phyloP scores from a whole-genome alignment of 1,140 invertebrate genomes.

The Coelopa frigida region DNA sequence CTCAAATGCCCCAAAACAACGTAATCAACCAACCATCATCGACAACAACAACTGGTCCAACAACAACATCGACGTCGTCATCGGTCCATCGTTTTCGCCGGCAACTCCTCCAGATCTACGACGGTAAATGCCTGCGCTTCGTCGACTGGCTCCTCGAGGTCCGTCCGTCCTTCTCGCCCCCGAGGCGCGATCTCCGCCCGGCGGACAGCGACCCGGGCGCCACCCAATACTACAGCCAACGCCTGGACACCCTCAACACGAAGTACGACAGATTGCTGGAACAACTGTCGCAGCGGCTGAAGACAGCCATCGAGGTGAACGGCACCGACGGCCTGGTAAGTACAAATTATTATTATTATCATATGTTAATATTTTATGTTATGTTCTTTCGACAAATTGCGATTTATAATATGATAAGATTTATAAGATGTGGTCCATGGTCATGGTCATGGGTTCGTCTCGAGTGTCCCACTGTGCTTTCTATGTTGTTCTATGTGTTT shows the following conservation, averaged over 20 bases:
- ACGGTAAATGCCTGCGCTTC: constrained; percentile 72
- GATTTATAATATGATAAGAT: no score
- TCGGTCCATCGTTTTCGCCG: no score
- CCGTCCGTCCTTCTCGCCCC: constrained; percentile 42
- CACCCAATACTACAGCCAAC: constrained; percentile 71
- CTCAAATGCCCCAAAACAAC: no score
- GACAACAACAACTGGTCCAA: constrained; percentile 16
- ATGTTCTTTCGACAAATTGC: no score
- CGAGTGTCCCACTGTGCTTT: no score
- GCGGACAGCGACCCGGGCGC: constrained; percentile 48
- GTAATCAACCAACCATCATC: constrained; percentile 20
- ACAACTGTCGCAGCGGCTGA: constrained; percentile 60
- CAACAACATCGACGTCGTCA: neutral
- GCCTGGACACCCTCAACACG: constrained; percentile 74
- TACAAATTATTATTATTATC: no score
- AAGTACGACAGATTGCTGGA: constrained; percentile 70
- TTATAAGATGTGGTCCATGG: no score
- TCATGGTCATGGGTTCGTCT: no score
- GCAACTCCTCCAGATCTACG: constrained; percentile 60
- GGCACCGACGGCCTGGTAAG: constrained; percentile 55
- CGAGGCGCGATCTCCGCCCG: constrained; percentile 39
- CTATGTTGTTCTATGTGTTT: no score
- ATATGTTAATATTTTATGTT: no score
- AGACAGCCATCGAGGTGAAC: constrained; percentile 45
- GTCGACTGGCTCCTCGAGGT: constrained; percentile 74